A percentile compares a stretch with the other conserved stretches of the same genome.
phyloP scores from a whole-genome alignment of 2,797 vertebrate genomes.

The Phylloscopus collybita region DNA sequence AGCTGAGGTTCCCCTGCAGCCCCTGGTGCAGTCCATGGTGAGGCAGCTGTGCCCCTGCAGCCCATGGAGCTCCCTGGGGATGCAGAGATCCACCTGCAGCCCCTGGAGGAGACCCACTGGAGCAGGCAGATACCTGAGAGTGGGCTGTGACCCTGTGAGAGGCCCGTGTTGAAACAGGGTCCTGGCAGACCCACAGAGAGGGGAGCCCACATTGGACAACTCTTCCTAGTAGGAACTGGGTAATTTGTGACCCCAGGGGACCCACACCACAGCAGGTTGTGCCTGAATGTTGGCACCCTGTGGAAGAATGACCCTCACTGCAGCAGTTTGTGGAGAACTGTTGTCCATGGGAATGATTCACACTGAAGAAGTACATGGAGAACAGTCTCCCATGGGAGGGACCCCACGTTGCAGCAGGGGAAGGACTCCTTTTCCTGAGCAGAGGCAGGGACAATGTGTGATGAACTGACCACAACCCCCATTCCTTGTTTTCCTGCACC shows the following conservation, averaged over 20 bases:
- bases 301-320: not conserved
- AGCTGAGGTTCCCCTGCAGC: not conserved
- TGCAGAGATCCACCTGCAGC: not conserved
- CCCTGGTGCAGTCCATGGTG: fast-evolving
- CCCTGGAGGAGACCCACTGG: fast-evolving
- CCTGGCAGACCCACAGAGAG: not conserved
- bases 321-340: not conserved
- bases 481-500: too few relatives aligned
- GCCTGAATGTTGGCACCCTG: not conserved
- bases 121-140: not conserved
- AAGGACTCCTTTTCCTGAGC: not conserved
- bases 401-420: not conserved
- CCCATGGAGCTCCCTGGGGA: not conserved
- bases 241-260: not conserved
- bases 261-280: too few relatives aligned
- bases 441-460: not conserved
- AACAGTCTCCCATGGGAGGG: fast-evolving
- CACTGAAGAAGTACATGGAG: not conserved
- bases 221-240: not conserved
- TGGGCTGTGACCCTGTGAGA: not conserved
- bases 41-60: not conserved
- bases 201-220: fast-evolving
- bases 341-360: not conserved
- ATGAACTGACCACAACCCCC: not conserved
- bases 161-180: not conserved